phyloP scores from a whole-genome alignment of 2,888 invertebrate species.

The Nomada hirtipes region DNA sequence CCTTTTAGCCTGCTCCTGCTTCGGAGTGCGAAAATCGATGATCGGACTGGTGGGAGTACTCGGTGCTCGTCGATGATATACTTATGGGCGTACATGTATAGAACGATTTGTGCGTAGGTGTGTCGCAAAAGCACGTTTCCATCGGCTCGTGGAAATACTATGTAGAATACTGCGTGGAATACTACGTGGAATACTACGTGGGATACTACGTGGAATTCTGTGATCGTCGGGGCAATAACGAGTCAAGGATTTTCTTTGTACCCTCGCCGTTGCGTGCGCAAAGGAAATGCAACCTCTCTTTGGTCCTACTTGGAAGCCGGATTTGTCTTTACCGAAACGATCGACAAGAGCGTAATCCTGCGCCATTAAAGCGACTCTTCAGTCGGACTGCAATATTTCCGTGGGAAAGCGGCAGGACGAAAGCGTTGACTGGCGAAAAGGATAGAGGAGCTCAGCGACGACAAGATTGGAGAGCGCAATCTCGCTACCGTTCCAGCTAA shows the following conservation, averaged over 20 bases:
- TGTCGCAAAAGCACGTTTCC: conserved; percentile 57
- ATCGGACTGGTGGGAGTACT: conserved; percentile 65
- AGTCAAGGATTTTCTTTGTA: conserved; percentile 20
- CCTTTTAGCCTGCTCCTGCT: conserved; percentile 43
- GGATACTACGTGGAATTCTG: neutral
- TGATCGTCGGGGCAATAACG: conserved; percentile 6
- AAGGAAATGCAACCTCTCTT: conserved; percentile 12
- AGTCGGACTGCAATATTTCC: neutral
- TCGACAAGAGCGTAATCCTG: neutral
- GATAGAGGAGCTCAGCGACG: neutral
- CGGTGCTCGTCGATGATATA: conserved; percentile 68
- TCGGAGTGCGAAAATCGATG: conserved; percentile 64
- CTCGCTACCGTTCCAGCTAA: conserved; percentile 29
- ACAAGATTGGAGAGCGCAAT: conserved; percentile 16
- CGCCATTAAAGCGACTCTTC: neutral
- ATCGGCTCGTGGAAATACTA: conserved; percentile 37
- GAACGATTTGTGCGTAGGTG: conserved; percentile 5
- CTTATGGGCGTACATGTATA: neutral
- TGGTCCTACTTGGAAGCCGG: neutral
- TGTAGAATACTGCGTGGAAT: neutral
- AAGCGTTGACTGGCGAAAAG: neutral
- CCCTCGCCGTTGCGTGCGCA: conserved; percentile 4
- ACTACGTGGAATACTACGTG: neutral
- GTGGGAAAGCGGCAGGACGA: neutral
- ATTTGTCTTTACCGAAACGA: conserved; percentile 21